Evolutionary conservation across 2,797 vertebrate genomes (phyloP).

Genomic region (Gorsachius magnificus): DNA sequence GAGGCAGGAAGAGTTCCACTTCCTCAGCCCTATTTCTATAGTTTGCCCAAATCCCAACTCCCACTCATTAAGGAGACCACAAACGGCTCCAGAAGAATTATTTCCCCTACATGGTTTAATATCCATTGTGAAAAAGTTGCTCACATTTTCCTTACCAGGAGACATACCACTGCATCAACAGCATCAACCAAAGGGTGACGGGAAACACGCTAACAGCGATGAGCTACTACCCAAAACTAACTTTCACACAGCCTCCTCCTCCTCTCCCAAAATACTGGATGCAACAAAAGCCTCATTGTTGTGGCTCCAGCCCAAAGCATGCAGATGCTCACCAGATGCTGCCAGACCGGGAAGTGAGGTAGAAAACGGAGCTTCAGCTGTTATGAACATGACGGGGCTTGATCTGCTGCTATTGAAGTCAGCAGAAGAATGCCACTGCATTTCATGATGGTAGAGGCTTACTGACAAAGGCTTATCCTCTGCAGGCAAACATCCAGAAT

Average conservation of each 20-base stretch:
- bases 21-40: not conserved
- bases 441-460: not conserved
- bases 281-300: not conserved
- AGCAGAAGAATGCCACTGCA: fast-evolving
- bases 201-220: not conserved
- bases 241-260: not conserved
- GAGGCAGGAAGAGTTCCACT: not conserved
- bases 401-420: not conserved
- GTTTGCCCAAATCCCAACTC: not conserved
- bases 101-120: not conserved
- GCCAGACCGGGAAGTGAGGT: not conserved
- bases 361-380: not conserved
- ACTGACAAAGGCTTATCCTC: not conserved
- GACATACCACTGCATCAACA: not conserved
- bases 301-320: not conserved
- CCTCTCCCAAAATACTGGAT: not conserved
- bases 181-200: not conserved
- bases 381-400: fast-evolving
- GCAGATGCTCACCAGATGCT: slow-evolving; percentile 46
- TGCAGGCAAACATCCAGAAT: not conserved
- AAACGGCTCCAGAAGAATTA: not conserved
- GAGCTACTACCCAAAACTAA: not conserved
- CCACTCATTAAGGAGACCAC: not conserved
- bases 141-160: not conserved
- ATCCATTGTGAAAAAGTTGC: not conserved